Evolutionary conservation across 2,113 vertebrate genomes (phyloP), one percentile per base, ranked within the genome.

Genomic region (Gymnarchus niloticus): DNA sequence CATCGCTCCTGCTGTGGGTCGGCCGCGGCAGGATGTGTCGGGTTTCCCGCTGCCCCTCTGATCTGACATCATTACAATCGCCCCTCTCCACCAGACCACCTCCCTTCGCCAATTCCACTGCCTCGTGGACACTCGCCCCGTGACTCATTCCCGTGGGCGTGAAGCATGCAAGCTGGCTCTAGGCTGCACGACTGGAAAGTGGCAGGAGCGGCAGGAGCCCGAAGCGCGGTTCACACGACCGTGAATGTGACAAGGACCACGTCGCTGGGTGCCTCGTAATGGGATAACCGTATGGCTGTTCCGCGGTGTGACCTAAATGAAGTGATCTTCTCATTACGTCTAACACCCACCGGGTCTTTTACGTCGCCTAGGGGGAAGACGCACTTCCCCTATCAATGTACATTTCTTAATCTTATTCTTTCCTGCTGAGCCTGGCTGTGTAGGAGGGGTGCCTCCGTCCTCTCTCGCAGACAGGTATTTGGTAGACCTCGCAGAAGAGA

Each of bases 61-160:
- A 73, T 73, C 41, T 14, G 17, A 33, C 28, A 17, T 73, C 81
- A 54, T 54, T n/a, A 33, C 12, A 12, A 33, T 6, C 12, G 49
- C 2, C 14, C 44, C 65, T 73, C 25, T 41, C 28, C 48, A 41
- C 51, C 19, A 12, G 41, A 78, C 76, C 9, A 48, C 37, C 44
- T 78, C 41, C 76, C 41, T 21, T 48, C 6, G 6, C 37, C 21
- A 46, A 48, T 46, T 3, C 41, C 76, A 12, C 6, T 41, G 21
- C 54, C 56, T 23, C 33, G 2, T 59, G 56, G 17, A 54, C 0
- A 21, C 21, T 2, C 6, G n/a, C 44, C 33, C 28, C 41, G 51
- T 56, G 82, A 83, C 3, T 83, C 82, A 83, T 59, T 56, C 82
- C 81, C 41, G 33, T n/a, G 52, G 81, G 46, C 23, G 81, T 56